Base-by-base conservation (phyloP, 2,113 vertebrate genomes). In the Numida meleagris region DNA sequence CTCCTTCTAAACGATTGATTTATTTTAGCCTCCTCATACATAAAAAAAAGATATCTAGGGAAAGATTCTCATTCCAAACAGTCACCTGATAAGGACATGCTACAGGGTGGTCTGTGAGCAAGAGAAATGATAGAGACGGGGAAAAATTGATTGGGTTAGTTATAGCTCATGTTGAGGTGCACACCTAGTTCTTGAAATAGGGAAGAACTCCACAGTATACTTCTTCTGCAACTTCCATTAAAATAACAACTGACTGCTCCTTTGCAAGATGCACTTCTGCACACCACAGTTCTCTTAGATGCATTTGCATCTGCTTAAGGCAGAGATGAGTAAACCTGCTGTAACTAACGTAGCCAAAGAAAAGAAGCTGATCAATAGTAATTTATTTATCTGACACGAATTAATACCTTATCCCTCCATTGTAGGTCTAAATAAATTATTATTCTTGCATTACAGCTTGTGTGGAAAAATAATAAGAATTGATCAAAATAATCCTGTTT, bases 141-240 rank as follows among this genome's bases (percentile, higher is more conserved):
- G 12, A 3, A 36, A 34, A 86, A 78, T 25, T 4, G 5, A 9
- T 2, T 42, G 12, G 7, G 20, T 34, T 25, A 57, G 9, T 24
- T 13, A 31, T 4, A 42, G 8, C 14, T 61, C n/a, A 17, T 6
- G 23, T 21, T 12, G 79, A 67, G 13, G 4, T 40, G 3, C 14
- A 5, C 1, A 46, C 0, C 2, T 3, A 70, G 6, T 2, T 8
- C 5, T 13, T 74, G 45, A 29, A 71, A 21, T 0, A 75, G 1
- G 6, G n/a, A 58, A 82, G 11, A 7, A 19, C 4, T 59, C 9
- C 25, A 24, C 14, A 24, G 14, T 8, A 10, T 38, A 11, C 4
- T 10, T 1, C 11, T 53, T n/a, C 4, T 4, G 21, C 10, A 4
- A 19, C 14, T 25, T 67, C 9, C 2, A 5, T 9, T 57, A 70